Evolutionary conservation across 2,113 vertebrate species (phyloP).

Genomic region (Crotalus horridus): DNA sequence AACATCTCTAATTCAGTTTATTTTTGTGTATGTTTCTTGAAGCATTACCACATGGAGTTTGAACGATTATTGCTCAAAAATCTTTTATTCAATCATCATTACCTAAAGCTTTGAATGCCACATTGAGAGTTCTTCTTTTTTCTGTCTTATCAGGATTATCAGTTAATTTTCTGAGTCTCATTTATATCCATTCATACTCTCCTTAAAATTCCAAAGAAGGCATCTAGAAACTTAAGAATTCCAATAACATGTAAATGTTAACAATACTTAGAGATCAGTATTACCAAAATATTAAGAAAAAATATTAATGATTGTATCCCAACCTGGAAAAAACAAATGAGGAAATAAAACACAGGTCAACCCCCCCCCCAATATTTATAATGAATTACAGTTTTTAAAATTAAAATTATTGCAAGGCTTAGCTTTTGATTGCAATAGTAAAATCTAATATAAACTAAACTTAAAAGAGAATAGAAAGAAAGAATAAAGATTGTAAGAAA

Average conservation of each 20-base stretch:
- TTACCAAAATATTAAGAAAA: not conserved
- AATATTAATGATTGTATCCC: not conserved
- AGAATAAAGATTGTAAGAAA: not conserved
- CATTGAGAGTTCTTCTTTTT: not conserved
- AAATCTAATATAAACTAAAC: not conserved
- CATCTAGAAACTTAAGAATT: not conserved
- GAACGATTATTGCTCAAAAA: not conserved
- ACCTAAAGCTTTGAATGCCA: not conserved
- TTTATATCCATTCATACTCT: not conserved
- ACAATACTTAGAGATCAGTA: not conserved
- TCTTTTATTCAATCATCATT: not conserved
- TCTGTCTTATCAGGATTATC: not conserved
- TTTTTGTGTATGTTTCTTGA: not conserved
- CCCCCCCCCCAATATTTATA: not conserved
- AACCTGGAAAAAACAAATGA: not conserved
- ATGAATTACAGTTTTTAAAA: not conserved
- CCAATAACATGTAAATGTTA: not conserved
- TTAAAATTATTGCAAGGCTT: not conserved
- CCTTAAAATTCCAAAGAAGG: not conserved
- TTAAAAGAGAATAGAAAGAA: not conserved
- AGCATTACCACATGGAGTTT: not conserved
- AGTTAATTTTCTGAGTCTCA: not conserved
- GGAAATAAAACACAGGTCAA: not conserved
- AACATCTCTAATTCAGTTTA: not conserved
- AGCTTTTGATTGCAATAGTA: not conserved